Percentiles rank a stretch among this genome's conserved stretches.
phyloP scores from a whole-genome alignment of 1,140 invertebrate species.

The Bombyx mandarina region DNA sequence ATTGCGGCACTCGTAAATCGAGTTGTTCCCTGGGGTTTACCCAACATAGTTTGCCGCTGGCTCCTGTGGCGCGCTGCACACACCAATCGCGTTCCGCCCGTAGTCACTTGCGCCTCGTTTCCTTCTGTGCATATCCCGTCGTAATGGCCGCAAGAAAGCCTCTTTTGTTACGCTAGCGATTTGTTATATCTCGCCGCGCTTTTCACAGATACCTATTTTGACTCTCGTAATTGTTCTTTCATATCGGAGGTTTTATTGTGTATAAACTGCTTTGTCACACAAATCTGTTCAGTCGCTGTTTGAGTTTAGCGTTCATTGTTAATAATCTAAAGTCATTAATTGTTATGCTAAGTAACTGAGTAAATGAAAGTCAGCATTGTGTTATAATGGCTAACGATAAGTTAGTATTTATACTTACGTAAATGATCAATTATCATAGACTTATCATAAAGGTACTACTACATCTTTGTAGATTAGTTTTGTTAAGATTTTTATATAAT shows the following conservation, averaged over 20 bases:
- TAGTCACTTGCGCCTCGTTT: constrained; percentile 55
- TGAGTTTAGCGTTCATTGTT: constrained; percentile 38
- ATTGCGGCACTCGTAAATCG: constrained; percentile 70
- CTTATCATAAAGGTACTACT: background rate
- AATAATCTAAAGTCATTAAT: constrained; percentile 40
- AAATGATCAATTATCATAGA: background rate
- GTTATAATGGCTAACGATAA: background rate
- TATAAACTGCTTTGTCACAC: constrained; percentile 63
- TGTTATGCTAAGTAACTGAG: constrained; percentile 16
- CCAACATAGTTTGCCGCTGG: constrained; percentile 22
- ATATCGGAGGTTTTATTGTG: constrained; percentile 59
- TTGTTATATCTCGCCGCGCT: constrained; percentile 63
- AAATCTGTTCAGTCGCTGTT: constrained; percentile 48
- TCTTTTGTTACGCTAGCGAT: constrained; percentile 62
- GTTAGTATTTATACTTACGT: too few relatives aligned
- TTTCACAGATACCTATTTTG: constrained; percentile 61
- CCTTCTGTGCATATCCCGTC: constrained; percentile 42
- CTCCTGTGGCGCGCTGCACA: constrained; percentile 46
- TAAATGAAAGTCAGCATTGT: constrained; percentile 21
- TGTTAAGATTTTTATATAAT: background rate
- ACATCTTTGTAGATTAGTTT: background rate
- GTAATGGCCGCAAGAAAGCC: constrained; percentile 67
- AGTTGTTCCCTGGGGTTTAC: constrained; percentile 43
- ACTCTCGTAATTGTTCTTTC: constrained; percentile 68
- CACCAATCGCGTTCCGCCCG: constrained; percentile 46